Evolutionary conservation across 2,888 invertebrate genomes (phyloP), one percentile per base, ranked within the genome.

Genomic region (Caenorhabditis sp.): DNA sequence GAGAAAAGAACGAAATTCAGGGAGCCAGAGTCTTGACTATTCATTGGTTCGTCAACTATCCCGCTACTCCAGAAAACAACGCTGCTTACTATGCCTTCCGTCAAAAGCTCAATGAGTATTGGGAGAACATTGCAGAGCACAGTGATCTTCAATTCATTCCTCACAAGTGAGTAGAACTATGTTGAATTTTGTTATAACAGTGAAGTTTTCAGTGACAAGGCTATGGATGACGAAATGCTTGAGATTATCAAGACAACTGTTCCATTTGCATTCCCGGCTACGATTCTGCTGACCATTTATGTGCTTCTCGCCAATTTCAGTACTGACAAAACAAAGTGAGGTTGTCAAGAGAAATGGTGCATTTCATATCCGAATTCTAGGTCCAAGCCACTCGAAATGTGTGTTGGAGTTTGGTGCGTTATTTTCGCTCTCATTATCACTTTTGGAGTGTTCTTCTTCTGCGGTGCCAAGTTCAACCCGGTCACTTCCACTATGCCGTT

Each of bases 401-500:
- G 88, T 73, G 82, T 91, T 16, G 91, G 91, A 22, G 92, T 92
- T 1, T 89, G 90, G 82, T 87, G 89, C 54, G 88, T 92, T 26
- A 89, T 90, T 44, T 87, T 90, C 31, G 89, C 91, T 24, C 84
- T 91, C 47, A 84, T 90, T 54, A 82, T 86, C 69, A 92, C 91
- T 28, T 91, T 91, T 69, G 91, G 91, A 47, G 56, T 90, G 28
- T 90, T 90, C 63, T 91, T 91, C 86, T 88, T 86, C 83, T 86
- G 77, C 69, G 91, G 91, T 66, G 84, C 89, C 26, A 80, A 89
- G 35, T 91, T 91, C 86, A 91, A 91, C 76, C 91, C 91, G 19
- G 91, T 91, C 54, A 89, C 90, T 51, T 90, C 90, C 47, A 91
- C 91, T 12, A 91, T 91, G 91, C 91, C 91, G 0, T 91, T 91